Evolutionary conservation across 2,888 invertebrate species (phyloP), one percentile per base, ranked within the genome.

Genomic region (Maniola hyperantus): DNA sequence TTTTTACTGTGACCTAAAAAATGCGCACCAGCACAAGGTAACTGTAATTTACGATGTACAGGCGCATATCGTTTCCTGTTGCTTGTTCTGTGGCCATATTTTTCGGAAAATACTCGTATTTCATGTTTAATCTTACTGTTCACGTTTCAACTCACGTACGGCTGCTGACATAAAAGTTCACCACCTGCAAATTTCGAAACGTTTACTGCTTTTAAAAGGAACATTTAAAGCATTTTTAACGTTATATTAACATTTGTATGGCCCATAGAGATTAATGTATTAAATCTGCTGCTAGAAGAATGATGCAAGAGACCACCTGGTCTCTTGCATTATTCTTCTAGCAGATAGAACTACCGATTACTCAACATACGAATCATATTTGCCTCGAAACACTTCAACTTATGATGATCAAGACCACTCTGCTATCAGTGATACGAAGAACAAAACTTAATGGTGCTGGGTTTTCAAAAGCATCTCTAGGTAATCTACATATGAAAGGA

Each of bases 101-200:
- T 36, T 79, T 79, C 82, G 74, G 75, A 82, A 84, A 83, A 85
- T 88, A 87, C 48, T 48, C 50, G 26, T 51, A 51, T 88, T 89
- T 89, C 85, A 88, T 89, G 88, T 90, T 89, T 88, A 90, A 89
- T 88, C 88, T 85, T 81, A 85, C 89, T 84, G 84, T 87, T 88
- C 83, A 81, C 83, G 84, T 89, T 89, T 88, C 90, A 85, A 83
- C 85, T 91, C 90, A 91, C 90, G 91, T 91, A 88, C 85, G 79
- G 81, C 83, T 79, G 81, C 82, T 84, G 84, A 87, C 89, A 86
- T 91, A 90, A 90, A 91, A 91, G 85, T 89, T 88, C 83, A 83
- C 85, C 83, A 79, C 82, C 82, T 80, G 80, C 82, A 84, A 89
- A 89, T 88, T 44, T 54, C 42, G 62, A 57, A 62, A 66, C 33